Evolutionary conservation across 2,888 invertebrate species (phyloP).

Genomic region (Cephus rjabovi): DNA sequence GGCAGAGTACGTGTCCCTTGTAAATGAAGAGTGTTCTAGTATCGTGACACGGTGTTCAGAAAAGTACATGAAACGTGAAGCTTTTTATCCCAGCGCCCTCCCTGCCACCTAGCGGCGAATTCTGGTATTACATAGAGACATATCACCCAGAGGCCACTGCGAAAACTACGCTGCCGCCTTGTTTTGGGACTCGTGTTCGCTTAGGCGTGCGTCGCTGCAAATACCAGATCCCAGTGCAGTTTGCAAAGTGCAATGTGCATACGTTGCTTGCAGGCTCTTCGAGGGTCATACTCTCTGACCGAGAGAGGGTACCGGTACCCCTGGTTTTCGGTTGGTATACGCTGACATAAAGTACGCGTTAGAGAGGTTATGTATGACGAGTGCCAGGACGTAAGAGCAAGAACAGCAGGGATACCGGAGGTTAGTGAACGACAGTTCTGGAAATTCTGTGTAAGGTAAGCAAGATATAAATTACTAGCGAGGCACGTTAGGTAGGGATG

Average conservation of each 20-base stretch:
- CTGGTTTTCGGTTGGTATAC: background rate
- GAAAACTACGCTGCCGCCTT: background rate
- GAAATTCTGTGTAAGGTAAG: background rate
- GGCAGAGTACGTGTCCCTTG: background rate
- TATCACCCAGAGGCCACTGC: background rate
- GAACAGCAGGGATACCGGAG: background rate
- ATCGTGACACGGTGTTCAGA: background rate
- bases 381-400: background rate
- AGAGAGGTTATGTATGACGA: background rate
- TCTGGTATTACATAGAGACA: background rate
- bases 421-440: background rate
- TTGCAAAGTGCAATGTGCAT: background rate
- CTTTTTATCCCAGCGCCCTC: background rate
- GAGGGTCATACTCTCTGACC: background rate
- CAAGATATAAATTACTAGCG: background rate
- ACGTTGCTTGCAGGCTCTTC: background rate
- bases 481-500: background rate
- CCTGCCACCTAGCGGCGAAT: background rate
- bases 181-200: background rate
- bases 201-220: background rate
- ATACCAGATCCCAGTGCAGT: background rate
- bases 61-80: background rate
- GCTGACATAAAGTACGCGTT: background rate
- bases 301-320: background rate
- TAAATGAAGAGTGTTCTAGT: background rate